Conservation (phyloP, 2,113 vertebrate species). For the Azemiops feae region DNA sequence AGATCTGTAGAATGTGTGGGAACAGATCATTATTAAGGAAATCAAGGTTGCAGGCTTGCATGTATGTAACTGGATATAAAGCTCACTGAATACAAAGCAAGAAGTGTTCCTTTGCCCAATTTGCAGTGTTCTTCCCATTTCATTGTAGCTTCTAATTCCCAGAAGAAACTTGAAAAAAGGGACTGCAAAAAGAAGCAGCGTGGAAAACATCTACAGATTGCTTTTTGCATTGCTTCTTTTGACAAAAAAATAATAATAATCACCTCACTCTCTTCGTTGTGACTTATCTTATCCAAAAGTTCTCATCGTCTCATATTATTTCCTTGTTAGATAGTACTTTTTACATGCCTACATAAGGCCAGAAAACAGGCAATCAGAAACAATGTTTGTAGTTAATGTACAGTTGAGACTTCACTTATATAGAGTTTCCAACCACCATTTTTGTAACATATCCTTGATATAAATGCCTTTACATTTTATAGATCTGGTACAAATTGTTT, state of each 20-base stretch:
- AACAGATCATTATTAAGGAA: background rate
- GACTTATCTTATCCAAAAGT: background rate
- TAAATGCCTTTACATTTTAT: conserved; percentile 38
- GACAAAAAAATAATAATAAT: background rate
- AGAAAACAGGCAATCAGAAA: conserved; percentile 3
- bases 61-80: background rate
- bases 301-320: background rate
- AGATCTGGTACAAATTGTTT: conserved; percentile 29
- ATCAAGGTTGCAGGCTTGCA: background rate
- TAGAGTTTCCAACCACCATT: conserved; percentile 34
- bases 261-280: background rate
- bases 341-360: background rate
- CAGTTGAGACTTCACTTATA: background rate
- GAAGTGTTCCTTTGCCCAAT: background rate
- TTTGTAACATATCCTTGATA: conserved; percentile 40
- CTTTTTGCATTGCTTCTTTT: background rate
- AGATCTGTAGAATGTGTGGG: background rate
- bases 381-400: conserved; percentile 9
- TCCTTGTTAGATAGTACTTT: background rate
- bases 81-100: background rate
- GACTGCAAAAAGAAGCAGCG: background rate
- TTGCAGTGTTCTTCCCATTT: background rate
- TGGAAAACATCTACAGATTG: background rate
- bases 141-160: background rate
- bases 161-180: background rate